Conservation (phyloP, 2,888 invertebrate genomes). For the Pherbina coryleti region DNA sequence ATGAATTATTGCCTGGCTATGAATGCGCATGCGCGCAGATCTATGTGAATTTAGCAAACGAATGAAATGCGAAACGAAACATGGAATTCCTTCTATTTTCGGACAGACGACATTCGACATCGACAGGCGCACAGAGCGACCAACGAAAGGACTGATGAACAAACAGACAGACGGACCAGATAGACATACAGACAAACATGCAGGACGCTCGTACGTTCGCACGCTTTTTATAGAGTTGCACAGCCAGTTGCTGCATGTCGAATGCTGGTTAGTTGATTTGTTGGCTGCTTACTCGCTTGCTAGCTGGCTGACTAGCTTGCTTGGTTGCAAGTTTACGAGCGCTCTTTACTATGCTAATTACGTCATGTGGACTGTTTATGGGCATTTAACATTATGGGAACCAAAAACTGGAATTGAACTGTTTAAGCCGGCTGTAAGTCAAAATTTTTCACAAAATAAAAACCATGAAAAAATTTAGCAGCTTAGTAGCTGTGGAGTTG, state of each 20-base stretch:
- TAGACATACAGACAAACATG: neutral
- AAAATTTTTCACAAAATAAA: constrained; percentile 12
- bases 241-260: constrained; percentile 27
- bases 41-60: constrained; percentile 43
- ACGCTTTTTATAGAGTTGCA: constrained; percentile 32
- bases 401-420: constrained; percentile 66
- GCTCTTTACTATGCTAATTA: constrained; percentile 67
- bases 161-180: neutral
- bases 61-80: constrained; percentile 1
- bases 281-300: constrained; percentile 22
- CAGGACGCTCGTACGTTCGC: constrained; percentile 39
- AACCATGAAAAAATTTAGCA: neutral
- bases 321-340: constrained; percentile 45
- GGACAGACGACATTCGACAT: neutral
- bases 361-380: constrained; percentile 67
- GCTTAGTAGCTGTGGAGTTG: neutral
- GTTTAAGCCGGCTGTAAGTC: constrained; percentile 42
- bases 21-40: constrained; percentile 40
- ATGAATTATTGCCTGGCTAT: constrained; percentile 30
- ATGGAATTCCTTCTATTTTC: neutral
- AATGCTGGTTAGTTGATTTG: constrained; percentile 50
- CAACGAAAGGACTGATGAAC: neutral
- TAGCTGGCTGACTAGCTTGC: neutral
- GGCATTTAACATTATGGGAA: constrained; percentile 67
- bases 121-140: neutral